Percentiles rank a stretch among this genome's conserved stretches.
Evolutionary conservation across 2,113 vertebrate species (phyloP).

Genomic region (Lophius piscatorius): DNA sequence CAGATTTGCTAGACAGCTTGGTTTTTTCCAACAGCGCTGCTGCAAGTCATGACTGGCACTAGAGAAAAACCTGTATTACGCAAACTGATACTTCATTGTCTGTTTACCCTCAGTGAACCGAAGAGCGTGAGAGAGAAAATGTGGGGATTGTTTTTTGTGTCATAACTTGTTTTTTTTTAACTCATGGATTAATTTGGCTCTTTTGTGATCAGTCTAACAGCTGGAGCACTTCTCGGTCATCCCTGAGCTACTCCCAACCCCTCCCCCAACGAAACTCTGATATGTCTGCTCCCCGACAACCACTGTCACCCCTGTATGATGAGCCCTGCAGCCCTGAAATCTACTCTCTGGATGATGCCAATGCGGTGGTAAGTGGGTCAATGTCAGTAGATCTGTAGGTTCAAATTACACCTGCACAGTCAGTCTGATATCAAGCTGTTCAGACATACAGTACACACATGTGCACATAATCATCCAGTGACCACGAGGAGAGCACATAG

Average conservation of each 20-base stretch:
- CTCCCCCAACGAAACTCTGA: conserved; percentile 77
- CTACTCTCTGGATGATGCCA: conserved; percentile 67
- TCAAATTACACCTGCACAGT: conserved; percentile 62
- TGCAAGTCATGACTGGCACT: conserved; percentile 23
- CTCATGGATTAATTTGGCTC: conserved; percentile 12
- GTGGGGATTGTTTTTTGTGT: background rate
- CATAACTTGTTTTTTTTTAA: conserved; percentile 21
- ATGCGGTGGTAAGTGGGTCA: conserved; percentile 77
- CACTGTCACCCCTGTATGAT: conserved; percentile 82
- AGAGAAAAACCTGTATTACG: conserved; percentile 12
- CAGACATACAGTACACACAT: conserved; percentile 8
- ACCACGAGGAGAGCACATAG: too few relatives aligned
- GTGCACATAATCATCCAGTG: too few relatives aligned
- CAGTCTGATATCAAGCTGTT: conserved; percentile 39
- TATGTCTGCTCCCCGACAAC: conserved; percentile 72
- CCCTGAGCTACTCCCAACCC: conserved; percentile 63
- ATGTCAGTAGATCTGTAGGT: conserved; percentile 58
- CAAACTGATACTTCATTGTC: conserved; percentile 35
- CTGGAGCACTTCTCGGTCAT: conserved; percentile 77
- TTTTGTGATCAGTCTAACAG: conserved; percentile 78
- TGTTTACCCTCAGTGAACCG: conserved; percentile 16
- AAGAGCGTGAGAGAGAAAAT: conserved; percentile 8
- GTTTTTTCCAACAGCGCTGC: conserved; percentile 8
- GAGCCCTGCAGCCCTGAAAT: conserved; percentile 83
- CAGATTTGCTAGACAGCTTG: conserved; percentile 20